These are phyloP conservation scores for Oxytorus armatus DNA, from an alignment of 2,888 invertebrate genomes.

Conservation along the genomic window DNA sequence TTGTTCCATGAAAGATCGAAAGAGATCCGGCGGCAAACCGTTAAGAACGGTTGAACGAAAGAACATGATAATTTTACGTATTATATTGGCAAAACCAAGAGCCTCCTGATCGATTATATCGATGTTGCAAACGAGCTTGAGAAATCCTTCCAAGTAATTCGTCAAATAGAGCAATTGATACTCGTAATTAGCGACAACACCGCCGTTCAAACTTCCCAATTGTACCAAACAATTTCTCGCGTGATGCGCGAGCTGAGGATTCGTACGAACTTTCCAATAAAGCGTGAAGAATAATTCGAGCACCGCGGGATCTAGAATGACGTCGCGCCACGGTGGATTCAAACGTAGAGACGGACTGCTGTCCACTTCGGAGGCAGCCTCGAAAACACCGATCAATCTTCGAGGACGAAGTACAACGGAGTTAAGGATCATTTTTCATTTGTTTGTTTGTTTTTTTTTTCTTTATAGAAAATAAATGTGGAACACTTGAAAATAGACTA, in stretches of 20 bases:
- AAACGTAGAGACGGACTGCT: slow-evolving; percentile 87
- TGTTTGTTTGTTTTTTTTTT: too few relatives aligned
- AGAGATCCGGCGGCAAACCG: slow-evolving; percentile 84
- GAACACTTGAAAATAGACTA: neutral
- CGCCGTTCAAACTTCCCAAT: slow-evolving; percentile 89
- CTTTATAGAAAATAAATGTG: slow-evolving; percentile 1
- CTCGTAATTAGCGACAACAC: slow-evolving; percentile 85
- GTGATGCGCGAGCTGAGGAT: slow-evolving; percentile 91
- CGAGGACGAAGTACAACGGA: slow-evolving; percentile 87
- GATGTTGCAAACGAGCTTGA: slow-evolving; percentile 87
- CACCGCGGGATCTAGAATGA: slow-evolving; percentile 90
- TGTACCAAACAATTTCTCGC: slow-evolving; percentile 94
- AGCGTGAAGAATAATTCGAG: slow-evolving; percentile 92
- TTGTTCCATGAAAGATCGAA: slow-evolving; percentile 87
- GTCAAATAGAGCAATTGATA: slow-evolving; percentile 86
- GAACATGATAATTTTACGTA: slow-evolving; percentile 87
- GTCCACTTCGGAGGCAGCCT: slow-evolving; percentile 89
- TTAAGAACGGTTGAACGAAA: slow-evolving; percentile 85
- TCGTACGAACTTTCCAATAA: slow-evolving; percentile 92
- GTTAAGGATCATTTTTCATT: slow-evolving; percentile 76
- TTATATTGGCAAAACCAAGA: slow-evolving; percentile 88
- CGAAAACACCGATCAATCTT: slow-evolving; percentile 90
- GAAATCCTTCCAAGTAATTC: slow-evolving; percentile 87
- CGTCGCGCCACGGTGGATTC: slow-evolving; percentile 90
- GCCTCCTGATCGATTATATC: slow-evolving; percentile 88